phyloP scores from a whole-genome alignment of 1,140 invertebrate species.

The Goniozus legneri region DNA sequence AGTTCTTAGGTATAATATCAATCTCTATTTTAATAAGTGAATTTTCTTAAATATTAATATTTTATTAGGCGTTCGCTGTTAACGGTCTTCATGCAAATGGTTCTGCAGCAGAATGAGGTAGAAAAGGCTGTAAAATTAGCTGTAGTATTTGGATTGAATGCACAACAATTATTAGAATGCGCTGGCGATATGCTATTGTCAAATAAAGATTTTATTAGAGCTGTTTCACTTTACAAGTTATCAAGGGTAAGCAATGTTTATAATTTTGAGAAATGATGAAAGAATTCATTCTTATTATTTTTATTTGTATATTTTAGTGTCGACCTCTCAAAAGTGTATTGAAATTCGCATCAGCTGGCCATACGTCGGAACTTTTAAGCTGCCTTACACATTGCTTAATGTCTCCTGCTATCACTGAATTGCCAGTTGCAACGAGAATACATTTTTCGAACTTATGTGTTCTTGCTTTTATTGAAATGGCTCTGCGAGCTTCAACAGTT shows the following conservation, averaged over 20 bases:
- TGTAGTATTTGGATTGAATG: conserved; percentile 63
- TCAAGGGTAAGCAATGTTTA: conserved; percentile 58
- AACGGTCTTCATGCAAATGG: conserved; percentile 64
- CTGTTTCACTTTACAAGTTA: conserved; percentile 69
- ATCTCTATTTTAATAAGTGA: conserved; percentile 2
- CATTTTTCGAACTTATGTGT: conserved; percentile 69
- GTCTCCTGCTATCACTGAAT: conserved; percentile 55
- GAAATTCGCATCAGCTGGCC: conserved; percentile 70
- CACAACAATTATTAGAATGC: conserved; percentile 67
- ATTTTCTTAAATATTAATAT: conserved; percentile 17
- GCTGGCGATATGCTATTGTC: conserved; percentile 69
- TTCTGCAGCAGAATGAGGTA: conserved; percentile 57
- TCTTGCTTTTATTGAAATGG: conserved; percentile 64
- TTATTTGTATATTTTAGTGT: conserved; percentile 50
- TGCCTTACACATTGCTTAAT: conserved; percentile 60
- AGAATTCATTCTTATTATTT: conserved; percentile 2
- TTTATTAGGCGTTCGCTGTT: conserved; percentile 60
- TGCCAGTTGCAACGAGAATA: conserved; percentile 61
- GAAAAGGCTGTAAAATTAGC: conserved; percentile 59
- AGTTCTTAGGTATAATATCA: conserved; percentile 57
- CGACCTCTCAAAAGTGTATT: conserved; percentile 67
- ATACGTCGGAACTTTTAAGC: conserved; percentile 65
- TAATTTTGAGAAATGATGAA: conserved; percentile 1
- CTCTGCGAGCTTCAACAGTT: conserved; percentile 50
- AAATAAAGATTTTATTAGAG: conserved; percentile 63